phyloP scores from a whole-genome alignment of 2,113 vertebrate genomes.

The Pygoscelis adeliae region DNA sequence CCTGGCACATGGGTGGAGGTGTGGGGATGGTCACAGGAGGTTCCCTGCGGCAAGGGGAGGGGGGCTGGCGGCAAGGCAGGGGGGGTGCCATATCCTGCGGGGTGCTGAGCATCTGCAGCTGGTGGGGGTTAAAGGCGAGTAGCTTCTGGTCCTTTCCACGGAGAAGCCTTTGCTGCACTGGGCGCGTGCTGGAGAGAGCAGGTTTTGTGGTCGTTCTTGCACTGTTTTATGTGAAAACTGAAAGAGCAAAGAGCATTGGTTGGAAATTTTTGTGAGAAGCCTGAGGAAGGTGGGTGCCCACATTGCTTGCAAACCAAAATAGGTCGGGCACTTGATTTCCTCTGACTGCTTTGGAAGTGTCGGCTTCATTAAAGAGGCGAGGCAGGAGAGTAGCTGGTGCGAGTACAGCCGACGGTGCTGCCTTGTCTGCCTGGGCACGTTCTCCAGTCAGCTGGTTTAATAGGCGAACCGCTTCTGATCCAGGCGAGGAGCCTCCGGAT shows the following conservation, averaged over 20 bases:
- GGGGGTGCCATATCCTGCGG: background rate
- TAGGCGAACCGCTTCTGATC: accelerated
- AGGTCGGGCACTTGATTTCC: background rate
- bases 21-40: background rate
- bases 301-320: background rate
- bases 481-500: accelerated
- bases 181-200: background rate
- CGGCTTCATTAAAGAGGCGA: background rate
- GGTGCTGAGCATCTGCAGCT: background rate
- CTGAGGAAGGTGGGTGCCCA: background rate
- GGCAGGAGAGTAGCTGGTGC: background rate
- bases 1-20: background rate
- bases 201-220: background rate
- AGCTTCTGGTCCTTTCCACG: background rate
- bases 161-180: background rate
- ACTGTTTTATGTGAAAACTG: background rate
- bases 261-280: background rate
- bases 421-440: background rate
- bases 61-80: background rate
- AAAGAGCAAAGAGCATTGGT: background rate
- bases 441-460: background rate
- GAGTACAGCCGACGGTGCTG: background rate
- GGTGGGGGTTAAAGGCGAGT: accelerated
- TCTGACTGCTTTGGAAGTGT: background rate
- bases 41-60: accelerated